Evolutionary conservation across 1,140 invertebrate genomes (phyloP).

Genomic region (Octopus bimaculoides): DNA sequence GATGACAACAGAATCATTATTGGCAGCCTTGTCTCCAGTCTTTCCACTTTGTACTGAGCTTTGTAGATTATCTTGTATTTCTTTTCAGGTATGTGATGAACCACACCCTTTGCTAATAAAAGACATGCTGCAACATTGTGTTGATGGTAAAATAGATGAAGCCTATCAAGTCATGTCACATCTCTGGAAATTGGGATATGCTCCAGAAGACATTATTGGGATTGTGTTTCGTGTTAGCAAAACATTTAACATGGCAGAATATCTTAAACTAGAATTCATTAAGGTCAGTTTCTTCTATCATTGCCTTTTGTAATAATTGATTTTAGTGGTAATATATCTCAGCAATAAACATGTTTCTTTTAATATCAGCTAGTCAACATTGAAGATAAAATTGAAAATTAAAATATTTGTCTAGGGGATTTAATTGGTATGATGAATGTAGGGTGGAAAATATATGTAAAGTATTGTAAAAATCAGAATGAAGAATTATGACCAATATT

Average conservation of each 20-base stretch:
- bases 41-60: too few species aligned
- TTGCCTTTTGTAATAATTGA: background rate
- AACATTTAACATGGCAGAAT: conserved; percentile 77
- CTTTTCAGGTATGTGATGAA: conserved; percentile 87
- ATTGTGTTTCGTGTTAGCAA: conserved; percentile 95
- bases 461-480: too few species aligned
- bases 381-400: background rate
- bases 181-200: conserved; percentile 91
- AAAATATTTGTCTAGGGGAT: background rate
- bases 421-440: too few species aligned
- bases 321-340: background rate
- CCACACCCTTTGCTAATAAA: conserved; percentile 93
- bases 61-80: too few species aligned
- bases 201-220: conserved; percentile 91
- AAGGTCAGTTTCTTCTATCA: conserved; percentile 63
- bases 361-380: background rate
- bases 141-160: conserved; percentile 77
- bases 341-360: background rate
- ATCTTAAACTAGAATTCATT: conserved; percentile 82
- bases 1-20: too few species aligned
- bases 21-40: too few species aligned
- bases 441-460: too few species aligned
- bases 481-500: too few species aligned
- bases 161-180: conserved; percentile 85
- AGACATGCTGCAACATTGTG: conserved; percentile 87